phyloP scores from a whole-genome alignment of 2,888 invertebrate species.

The Dinocampus coccinellae region DNA sequence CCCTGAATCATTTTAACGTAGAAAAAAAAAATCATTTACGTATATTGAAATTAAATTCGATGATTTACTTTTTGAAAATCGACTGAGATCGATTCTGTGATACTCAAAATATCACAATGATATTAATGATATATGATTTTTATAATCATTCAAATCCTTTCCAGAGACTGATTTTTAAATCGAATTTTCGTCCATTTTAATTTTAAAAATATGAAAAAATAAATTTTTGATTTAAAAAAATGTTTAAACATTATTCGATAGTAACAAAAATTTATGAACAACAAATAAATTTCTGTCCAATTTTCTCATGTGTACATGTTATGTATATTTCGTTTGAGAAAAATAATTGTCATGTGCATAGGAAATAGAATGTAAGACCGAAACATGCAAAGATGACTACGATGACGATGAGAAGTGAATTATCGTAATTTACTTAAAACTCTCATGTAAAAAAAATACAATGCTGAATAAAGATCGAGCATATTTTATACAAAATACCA shows the following conservation, averaged over 20 bases:
- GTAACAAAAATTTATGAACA: neutral
- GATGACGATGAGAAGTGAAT: conserved; percentile 29
- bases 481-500: conserved; percentile 60
- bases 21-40: neutral
- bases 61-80: conserved; percentile 37
- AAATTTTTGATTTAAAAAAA: neutral
- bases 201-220: neutral
- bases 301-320: conserved; percentile 43
- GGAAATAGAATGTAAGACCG: neutral
- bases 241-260: neutral
- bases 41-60: neutral
- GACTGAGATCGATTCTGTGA: conserved; percentile 58
- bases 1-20: neutral
- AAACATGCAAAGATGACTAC: conserved; percentile 19
- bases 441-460: conserved; percentile 56
- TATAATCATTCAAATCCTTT: neutral
- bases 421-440: conserved; percentile 46
- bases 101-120: conserved; percentile 55
- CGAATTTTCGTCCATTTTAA: neutral
- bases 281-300: neutral
- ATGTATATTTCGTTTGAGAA: conserved; percentile 54
- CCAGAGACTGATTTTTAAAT: neutral
- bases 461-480: conserved; percentile 63
- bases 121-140: conserved; percentile 37
- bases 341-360: conserved; percentile 42